A percentile compares a stretch with the other conserved stretches of the same genome.
Conservation (phyloP, 2,888 invertebrate genomes). For the Nezara viridula region DNA sequence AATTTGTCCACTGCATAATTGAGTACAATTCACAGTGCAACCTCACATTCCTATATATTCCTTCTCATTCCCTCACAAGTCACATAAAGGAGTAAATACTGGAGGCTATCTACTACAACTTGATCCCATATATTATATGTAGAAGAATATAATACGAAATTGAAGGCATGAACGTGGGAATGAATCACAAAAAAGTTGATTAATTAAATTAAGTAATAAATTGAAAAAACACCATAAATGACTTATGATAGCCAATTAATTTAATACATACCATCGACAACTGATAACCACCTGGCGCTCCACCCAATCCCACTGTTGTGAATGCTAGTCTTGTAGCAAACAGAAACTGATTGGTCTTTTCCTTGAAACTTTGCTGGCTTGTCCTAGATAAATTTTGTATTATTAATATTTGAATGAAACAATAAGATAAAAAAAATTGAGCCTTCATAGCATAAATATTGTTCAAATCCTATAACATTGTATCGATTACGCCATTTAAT, state of each 20-base stretch:
- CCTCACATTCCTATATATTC: no score
- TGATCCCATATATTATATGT: no score
- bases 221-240: background rate
- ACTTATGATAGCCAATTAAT: background rate
- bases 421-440: background rate
- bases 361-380: conserved; percentile 72
- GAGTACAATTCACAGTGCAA: no score
- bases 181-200: no score
- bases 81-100: no score
- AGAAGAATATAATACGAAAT: no score
- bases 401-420: conserved; percentile 65
- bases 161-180: no score
- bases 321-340: conserved; percentile 76
- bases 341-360: conserved; percentile 71
- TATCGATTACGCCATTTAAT: background rate
- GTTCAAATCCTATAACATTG: background rate
- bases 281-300: conserved; percentile 66
- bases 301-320: conserved; percentile 83
- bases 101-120: no score
- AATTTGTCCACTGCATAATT: no score
- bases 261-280: conserved; percentile 21
- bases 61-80: no score
- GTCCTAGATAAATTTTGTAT: conserved; percentile 69
- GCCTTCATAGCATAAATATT: background rate
- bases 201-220: no score